phyloP scores from a whole-genome alignment of 2,113 vertebrate species.

The Todiramphus chloris region DNA sequence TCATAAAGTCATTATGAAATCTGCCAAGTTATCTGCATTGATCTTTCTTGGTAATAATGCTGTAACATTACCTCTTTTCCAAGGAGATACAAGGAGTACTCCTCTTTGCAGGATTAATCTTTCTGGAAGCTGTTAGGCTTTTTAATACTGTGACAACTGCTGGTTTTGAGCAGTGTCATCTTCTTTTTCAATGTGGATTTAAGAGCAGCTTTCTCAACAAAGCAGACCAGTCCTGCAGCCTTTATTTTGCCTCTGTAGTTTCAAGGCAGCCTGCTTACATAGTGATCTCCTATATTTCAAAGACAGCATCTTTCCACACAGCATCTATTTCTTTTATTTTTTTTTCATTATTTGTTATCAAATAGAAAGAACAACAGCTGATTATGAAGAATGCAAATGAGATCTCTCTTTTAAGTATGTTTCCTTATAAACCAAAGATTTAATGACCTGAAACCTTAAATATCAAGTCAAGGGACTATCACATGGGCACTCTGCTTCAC shows the following conservation, averaged over 20 bases:
- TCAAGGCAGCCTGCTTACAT: neutral
- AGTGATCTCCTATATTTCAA: neutral
- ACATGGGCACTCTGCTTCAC: neutral
- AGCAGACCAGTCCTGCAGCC: neutral
- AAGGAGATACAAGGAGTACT: neutral
- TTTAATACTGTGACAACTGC: neutral
- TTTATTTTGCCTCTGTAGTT: neutral
- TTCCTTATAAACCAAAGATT: neutral
- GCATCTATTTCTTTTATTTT: neutral
- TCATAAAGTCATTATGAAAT: neutral
- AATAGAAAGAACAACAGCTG: neutral
- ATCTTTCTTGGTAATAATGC: neutral
- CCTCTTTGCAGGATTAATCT: neutral
- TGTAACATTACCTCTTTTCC: neutral
- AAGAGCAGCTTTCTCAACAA: neutral
- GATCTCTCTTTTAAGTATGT: neutral
- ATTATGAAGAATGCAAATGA: neutral
- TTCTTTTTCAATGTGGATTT: neutral
- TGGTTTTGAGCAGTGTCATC: neutral
- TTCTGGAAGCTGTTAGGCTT: constrained; percentile 25
- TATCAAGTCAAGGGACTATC: neutral
- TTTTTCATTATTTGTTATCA: neutral
- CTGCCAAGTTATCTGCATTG: neutral
- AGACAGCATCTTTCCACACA: neutral
- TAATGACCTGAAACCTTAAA: neutral